Evolutionary conservation across 2,797 vertebrate species (phyloP).

Genomic region (Periophthalmus magnuspinnatus): DNA sequence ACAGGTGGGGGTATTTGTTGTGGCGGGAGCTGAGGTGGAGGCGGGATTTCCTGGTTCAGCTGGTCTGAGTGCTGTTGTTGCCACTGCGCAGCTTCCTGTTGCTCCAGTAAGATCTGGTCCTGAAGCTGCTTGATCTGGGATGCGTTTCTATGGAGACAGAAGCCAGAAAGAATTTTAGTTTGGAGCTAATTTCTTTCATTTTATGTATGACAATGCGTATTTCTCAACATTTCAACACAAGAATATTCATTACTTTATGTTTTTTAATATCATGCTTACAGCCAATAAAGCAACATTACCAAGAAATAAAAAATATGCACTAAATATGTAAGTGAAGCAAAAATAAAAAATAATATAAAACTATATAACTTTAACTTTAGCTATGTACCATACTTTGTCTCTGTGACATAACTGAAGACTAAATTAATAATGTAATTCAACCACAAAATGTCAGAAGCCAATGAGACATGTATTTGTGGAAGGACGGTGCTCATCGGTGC

Average conservation of each 20-base stretch:
- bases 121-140: constrained; percentile 92
- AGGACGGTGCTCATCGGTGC: constrained; percentile 32
- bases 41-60: constrained; percentile 66
- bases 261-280: no score
- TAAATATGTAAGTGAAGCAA: no score
- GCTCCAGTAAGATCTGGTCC: constrained; percentile 90
- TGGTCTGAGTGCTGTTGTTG: constrained; percentile 64
- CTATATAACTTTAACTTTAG: no score
- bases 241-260: no score
- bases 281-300: no score
- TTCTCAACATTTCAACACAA: not conserved
- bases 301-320: no score
- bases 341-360: no score
- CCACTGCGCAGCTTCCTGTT: constrained; percentile 82
- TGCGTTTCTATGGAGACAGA: constrained; percentile 82
- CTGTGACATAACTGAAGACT: no score
- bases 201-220: not conserved
- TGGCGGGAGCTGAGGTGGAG: constrained; percentile 74
- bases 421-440: no score
- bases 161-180: not conserved
- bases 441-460: no score
- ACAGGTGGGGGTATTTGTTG: constrained; percentile 50
- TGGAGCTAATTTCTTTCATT: not conserved
- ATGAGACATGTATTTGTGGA: constrained; percentile 13
- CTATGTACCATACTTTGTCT: no score